Base-by-base conservation (phyloP, 2,888 invertebrate genomes). In the Andrena minutula region DNA sequence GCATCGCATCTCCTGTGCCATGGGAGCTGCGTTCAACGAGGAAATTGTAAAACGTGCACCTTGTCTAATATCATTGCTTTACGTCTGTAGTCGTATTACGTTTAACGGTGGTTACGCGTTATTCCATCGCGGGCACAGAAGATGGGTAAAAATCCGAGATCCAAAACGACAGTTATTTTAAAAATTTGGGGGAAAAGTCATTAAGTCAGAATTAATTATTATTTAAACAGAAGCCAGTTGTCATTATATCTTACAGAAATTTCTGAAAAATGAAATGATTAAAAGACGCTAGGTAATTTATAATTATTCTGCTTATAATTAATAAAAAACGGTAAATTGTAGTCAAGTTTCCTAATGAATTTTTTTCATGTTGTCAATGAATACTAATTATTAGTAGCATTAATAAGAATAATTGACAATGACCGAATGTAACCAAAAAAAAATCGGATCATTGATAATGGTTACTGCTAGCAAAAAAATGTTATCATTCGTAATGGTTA, bases 1-100 rank as follows among this genome's bases (percentile, higher is more conserved):
- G 60, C 65, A 47, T 73, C 66, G 70, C 51, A 77, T 71, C 53
- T 66, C 28, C 28, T 35, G 28, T 12, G 20, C 20, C 28, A 53
- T 16, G 28, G 28, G 20, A n/a, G 23, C 8, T 2, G 1, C 28
- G 47, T 58, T 53, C 20, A 35, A 23, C 0, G 35, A 35, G 47
- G n/a, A 53, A 63, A 61, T 72, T 79, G 26, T 28, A 49, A 23
- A 20, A 58, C 8, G 35, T 28, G 41, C 66, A n/a, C 30, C 16
- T 26, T 8, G 32, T 28, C 30, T 61, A 28, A 41, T 51, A n/a
- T 58, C 8, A 41, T 41, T 41, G 41, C 16, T 41, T 41, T 41
- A 41, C 16, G 16, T 28, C 47, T 49, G n/a, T 28, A 16, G 7
- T 23, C 12, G 30, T n/a, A 0, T 51, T 51, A 6, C n/a, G 3